These are phyloP conservation scores for Formica aserva DNA, from an alignment of 2,888 invertebrate species.

Conservation along the genomic window DNA sequence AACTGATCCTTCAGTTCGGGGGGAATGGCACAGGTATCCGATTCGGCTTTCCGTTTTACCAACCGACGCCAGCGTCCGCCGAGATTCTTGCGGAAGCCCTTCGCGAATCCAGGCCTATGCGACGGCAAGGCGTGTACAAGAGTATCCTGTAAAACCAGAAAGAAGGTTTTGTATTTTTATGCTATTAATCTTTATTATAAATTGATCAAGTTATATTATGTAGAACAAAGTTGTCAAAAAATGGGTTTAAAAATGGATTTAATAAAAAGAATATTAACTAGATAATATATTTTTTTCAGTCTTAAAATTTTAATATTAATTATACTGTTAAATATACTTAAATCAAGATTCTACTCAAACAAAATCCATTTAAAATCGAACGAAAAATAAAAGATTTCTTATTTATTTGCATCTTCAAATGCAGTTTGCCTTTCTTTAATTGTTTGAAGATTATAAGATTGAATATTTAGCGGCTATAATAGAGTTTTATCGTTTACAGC, in stretches of 20 bases:
- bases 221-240: not conserved
- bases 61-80: slow-evolving; percentile 95
- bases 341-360: not conserved
- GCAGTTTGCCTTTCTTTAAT: not conserved
- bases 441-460: not conserved
- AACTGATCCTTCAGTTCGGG: slow-evolving; percentile 95
- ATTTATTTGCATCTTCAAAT: not conserved
- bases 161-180: not conserved
- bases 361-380: not conserved
- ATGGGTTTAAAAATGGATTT: no score
- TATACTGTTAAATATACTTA: not conserved
- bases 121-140: slow-evolving; percentile 89
- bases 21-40: slow-evolving; percentile 94
- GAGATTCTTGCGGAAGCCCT: slow-evolving; percentile 94
- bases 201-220: not conserved
- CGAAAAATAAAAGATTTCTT: not conserved
- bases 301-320: not conserved
- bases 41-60: slow-evolving; percentile 93
- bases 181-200: not conserved
- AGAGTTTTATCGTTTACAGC: not conserved
- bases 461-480: not conserved
- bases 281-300: not conserved
- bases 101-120: slow-evolving; percentile 91
- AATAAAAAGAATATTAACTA: not conserved
- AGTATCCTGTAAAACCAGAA: slow-evolving; percentile 89